These are phyloP conservation scores for Cladopsammia gracilis DNA, from an alignment of 64 coral and sea anemone genomes.

Conservation along the genomic window DNA sequence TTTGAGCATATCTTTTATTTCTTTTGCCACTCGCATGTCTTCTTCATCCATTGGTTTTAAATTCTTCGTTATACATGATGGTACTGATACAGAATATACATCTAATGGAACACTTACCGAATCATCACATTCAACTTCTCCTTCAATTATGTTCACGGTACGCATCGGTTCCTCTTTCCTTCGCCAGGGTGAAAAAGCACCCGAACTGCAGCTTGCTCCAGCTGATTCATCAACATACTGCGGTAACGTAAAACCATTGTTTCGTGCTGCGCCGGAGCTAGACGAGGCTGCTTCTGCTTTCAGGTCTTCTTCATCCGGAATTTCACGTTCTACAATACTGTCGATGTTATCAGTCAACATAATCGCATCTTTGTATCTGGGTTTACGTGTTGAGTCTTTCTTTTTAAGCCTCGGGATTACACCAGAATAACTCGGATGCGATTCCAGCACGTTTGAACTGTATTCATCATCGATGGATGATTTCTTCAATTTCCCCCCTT, in stretches of 20 bases:
- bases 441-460: not conserved
- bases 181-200: not conserved
- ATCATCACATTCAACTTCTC: conserved; percentile 4
- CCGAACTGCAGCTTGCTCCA: not conserved
- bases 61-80: not conserved
- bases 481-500: no score
- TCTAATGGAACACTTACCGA: not conserved
- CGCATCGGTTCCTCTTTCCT: not conserved
- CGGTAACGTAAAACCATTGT: no score
- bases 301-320: conserved; percentile 13
- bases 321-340: not conserved
- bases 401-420: not conserved
- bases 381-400: not conserved
- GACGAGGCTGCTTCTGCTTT: not conserved
- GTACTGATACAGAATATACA: not conserved
- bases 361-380: conserved; percentile 8
- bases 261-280: not conserved
- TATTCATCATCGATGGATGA: not conserved
- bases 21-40: not conserved
- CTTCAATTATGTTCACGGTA: not conserved
- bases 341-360: conserved; percentile 28
- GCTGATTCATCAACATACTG: not conserved
- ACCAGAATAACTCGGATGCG: not conserved
- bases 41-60: not conserved
- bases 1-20: not conserved